phyloP scores from a whole-genome alignment of 2,888 invertebrate species.

The Fissipunctia ypsillon region DNA sequence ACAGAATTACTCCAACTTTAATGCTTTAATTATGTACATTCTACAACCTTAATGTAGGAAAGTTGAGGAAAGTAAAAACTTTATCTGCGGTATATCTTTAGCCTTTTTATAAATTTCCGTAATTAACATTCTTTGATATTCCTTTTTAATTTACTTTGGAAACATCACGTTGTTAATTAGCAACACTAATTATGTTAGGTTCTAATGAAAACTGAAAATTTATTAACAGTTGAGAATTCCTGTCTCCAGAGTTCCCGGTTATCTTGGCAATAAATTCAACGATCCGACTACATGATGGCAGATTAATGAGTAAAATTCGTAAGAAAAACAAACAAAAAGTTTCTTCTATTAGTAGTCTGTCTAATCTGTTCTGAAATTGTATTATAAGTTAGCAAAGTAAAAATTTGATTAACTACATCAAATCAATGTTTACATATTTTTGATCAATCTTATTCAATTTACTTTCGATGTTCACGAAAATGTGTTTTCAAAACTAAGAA shows the following conservation, averaged over 20 bases:
- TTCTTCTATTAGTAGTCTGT: constrained; percentile 69
- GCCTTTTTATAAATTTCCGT: constrained; percentile 44
- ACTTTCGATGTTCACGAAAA: constrained; percentile 14
- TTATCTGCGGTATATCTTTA: constrained; percentile 31
- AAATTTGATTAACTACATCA: constrained; percentile 52
- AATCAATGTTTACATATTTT: constrained; percentile 47
- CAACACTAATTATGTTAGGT: constrained; percentile 71
- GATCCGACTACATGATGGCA: constrained; percentile 76
- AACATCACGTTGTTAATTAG: constrained; percentile 66
- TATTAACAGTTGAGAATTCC: constrained; percentile 74
- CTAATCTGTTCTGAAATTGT: constrained; percentile 68
- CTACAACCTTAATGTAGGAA: constrained; percentile 19
- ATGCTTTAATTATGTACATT: constrained; percentile 31
- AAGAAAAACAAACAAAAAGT: constrained; percentile 77
- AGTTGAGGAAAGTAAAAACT: constrained; percentile 37
- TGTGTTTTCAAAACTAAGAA: constrained; percentile 2
- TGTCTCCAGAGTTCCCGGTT: constrained; percentile 76
- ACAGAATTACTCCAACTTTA: constrained; percentile 31
- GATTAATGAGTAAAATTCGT: constrained; percentile 80
- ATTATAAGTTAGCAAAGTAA: constrained; percentile 55
- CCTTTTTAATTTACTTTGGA: constrained; percentile 53
- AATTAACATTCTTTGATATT: constrained; percentile 65
- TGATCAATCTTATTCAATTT: constrained; percentile 51
- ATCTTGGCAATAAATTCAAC: constrained; percentile 79
- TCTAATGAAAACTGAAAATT: constrained; percentile 75